phyloP scores from a whole-genome alignment of 2,888 invertebrate genomes.

The Yponomeuta evonymella region DNA sequence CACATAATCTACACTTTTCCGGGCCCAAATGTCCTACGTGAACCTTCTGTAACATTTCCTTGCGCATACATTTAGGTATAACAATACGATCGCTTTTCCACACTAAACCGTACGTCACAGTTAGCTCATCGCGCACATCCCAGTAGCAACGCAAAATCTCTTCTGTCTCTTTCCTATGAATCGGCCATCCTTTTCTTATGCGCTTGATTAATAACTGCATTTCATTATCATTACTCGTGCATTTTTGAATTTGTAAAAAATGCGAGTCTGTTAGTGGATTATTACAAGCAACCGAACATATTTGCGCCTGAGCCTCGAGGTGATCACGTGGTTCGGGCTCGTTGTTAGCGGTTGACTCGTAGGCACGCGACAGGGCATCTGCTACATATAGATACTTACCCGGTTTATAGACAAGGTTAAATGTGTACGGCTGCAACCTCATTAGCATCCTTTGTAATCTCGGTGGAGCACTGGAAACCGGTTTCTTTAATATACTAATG shows the following conservation, averaged over 20 bases:
- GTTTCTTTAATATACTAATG: constrained; percentile 11
- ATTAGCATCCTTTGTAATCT: constrained; percentile 15
- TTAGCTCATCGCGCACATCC: constrained; percentile 10
- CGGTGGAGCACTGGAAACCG: constrained; percentile 6
- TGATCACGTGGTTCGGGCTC: not conserved
- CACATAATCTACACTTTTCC: no score
- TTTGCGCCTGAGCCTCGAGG: constrained; percentile 15
- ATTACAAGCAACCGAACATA: constrained; percentile 14
- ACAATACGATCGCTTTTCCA: no score
- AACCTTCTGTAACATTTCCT: no score
- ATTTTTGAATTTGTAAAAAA: constrained; percentile 14
- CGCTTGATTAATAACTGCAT: constrained; percentile 8
- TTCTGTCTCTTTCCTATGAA: constrained; percentile 7
- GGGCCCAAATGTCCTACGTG: no score
- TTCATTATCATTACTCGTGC: constrained; percentile 13
- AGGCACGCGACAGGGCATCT: constrained; percentile 12
- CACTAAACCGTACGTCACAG: no score
- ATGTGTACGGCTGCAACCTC: constrained; percentile 11
- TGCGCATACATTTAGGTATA: no score
- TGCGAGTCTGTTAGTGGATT: constrained; percentile 17
- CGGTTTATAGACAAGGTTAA: constrained; percentile 10
- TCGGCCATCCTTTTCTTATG: constrained; percentile 16
- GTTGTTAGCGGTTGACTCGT: not conserved
- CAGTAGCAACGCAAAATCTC: constrained; percentile 7
- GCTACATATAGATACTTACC: constrained; percentile 8